A percentile compares a stretch with the other conserved stretches of the same genome.
Conservation (phyloP, 2,113 vertebrate genomes). For the Maccullochella peelii region DNA sequence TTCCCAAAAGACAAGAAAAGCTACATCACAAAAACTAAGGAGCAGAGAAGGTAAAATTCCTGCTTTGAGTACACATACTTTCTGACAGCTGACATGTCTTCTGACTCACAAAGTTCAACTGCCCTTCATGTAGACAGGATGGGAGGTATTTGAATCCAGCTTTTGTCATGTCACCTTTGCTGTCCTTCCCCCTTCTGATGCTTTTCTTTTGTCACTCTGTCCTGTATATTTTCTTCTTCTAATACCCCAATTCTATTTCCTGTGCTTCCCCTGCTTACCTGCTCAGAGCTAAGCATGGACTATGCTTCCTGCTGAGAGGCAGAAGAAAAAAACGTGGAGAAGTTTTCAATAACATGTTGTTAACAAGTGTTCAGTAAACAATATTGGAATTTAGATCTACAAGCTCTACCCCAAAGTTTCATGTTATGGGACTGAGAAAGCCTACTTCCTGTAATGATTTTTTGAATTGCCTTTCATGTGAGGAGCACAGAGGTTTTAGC, state of each 20-base stretch:
- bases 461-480: slow-evolving; percentile 30
- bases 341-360: background rate
- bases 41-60: background rate
- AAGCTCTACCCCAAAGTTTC: background rate
- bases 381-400: background rate
- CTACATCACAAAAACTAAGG: background rate
- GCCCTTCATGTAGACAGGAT: background rate
- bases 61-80: background rate
- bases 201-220: slow-evolving; percentile 18
- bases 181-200: background rate
- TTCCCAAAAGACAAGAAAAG: background rate
- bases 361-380: background rate
- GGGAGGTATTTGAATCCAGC: slow-evolving; percentile 11
- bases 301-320: background rate
- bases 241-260: background rate
- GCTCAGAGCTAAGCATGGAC: background rate
- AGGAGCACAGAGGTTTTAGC: slow-evolving; percentile 7
- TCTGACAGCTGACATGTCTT: slow-evolving; percentile 2
- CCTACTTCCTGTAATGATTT: slow-evolving; percentile 32
- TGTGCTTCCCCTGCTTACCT: background rate
- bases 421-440: background rate
- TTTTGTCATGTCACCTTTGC: slow-evolving; percentile 32
- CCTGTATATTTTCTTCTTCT: slow-evolving; percentile 1
- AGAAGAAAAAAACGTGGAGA: background rate
- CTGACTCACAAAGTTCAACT: slow-evolving; percentile 12